Evolutionary conservation across 1,140 invertebrate species (phyloP), one percentile per base, ranked within the genome.

Genomic region (Papilio glaucus): DNA sequence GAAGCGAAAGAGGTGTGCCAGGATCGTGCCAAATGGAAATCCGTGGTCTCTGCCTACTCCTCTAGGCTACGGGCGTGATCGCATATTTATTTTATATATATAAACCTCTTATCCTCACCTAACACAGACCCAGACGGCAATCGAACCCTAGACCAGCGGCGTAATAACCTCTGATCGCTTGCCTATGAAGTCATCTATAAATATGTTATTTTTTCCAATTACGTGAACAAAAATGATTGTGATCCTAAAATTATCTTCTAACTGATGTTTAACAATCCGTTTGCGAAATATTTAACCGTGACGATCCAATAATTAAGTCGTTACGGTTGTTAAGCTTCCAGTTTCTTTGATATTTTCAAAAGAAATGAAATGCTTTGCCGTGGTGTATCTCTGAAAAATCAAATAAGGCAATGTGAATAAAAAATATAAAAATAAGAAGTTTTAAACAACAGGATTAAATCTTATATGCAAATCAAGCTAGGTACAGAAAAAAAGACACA

Each of bases 241-340:
- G 42, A 69, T 69, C 42, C 53, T 15, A 69, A 33, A 69, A 49
- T 69, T 7, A 69, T 53, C 67, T 24, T 69, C 45, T 67, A 41
- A 67, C 39, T 53, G 67, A 26, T 69, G 67, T 33, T 69, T 10
- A 69, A 69, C 67, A 18, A 69, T 69, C 67, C n/a, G 42, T 69
- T 69, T 49, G 42, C 37, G 67, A 69, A 24, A 69, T 69, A 69
- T 69, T 69, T 69, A 69, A 69, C 67, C 42, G 45, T 69, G 67
- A 69, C 67, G 26, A 69, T 69, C 67, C 53, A 45, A 68, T 45
- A 26, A 68, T 68, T 69, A 53, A 69, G 41, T 49, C 67, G 42
- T 53, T 29, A 69, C 67, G 67, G 67, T 69, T 49, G 67, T 53
- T 69, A 37, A 37, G 61, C 29, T 24, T 69, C 15, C 21, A 29